Percentiles rank a stretch among this genome's conserved stretches.
phyloP scores from a whole-genome alignment of 1,140 invertebrate genomes.

The Parasteatoda tepidariorum region DNA sequence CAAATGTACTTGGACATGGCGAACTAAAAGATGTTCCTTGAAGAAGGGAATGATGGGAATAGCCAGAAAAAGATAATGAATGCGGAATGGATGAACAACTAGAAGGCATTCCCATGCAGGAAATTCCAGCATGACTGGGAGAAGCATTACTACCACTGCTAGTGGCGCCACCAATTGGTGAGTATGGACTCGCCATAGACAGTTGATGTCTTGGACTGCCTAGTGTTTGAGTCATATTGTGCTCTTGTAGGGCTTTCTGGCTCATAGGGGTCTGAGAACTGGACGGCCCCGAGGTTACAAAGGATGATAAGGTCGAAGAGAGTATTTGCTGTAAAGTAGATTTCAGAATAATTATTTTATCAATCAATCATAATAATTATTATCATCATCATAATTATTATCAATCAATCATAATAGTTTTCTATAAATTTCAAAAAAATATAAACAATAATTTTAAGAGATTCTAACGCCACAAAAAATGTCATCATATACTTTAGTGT shows the following conservation, averaged over 20 bases:
- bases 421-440: no score
- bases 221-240: slow-evolving; percentile 37
- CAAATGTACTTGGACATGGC: slow-evolving; percentile 50
- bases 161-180: slow-evolving; percentile 17
- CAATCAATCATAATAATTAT: no score
- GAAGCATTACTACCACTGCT: slow-evolving; percentile 30
- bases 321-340: slow-evolving; percentile 50
- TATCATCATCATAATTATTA: no score
- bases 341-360: no score
- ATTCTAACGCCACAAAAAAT: no score
- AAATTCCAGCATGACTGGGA: slow-evolving; percentile 38
- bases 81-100: slow-evolving; percentile 55
- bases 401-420: no score
- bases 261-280: slow-evolving; percentile 46
- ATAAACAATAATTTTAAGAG: no score
- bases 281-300: slow-evolving; percentile 27
- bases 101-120: slow-evolving; percentile 48
- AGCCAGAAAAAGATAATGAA: slow-evolving; percentile 60
- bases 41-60: slow-evolving; percentile 57
- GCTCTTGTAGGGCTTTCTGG: slow-evolving; percentile 52
- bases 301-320: slow-evolving; percentile 44
- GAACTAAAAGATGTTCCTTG: slow-evolving; percentile 62
- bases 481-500: no score
- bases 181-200: slow-evolving; percentile 24
- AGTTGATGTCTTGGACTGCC: slow-evolving; percentile 17